A percentile compares a stretch with the other conserved stretches of the same genome.
Conservation (phyloP, 2,113 vertebrate species). For the Xiphorhynchus elegans region DNA sequence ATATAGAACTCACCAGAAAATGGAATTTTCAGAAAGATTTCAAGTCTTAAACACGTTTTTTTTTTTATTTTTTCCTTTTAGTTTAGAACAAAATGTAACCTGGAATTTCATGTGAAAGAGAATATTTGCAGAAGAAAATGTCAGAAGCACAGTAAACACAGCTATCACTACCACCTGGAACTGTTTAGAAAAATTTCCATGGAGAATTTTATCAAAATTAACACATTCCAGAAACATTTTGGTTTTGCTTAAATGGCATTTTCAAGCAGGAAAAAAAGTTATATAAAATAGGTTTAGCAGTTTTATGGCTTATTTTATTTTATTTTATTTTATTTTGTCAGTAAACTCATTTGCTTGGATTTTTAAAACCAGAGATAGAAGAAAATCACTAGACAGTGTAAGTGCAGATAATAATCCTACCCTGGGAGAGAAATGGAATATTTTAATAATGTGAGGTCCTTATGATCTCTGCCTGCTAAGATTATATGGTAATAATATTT, state of each 20-base stretch:
- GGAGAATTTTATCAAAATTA: constrained; percentile 43
- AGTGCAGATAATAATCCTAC: constrained; percentile 1
- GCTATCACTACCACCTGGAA: constrained; percentile 41
- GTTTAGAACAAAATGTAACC: not conserved
- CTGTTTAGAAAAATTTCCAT: constrained; percentile 23
- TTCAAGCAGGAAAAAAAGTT: not conserved
- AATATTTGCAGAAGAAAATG: constrained; percentile 28
- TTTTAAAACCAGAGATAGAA: not conserved
- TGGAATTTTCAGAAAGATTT: not conserved
- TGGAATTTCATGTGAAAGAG: constrained; percentile 8
- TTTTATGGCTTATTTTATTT: not conserved
- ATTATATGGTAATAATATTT: constrained; percentile 30
- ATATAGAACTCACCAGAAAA: not conserved
- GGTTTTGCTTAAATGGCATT: not conserved
- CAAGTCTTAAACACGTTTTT: not conserved
- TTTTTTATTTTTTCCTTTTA: not conserved
- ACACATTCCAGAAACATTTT: constrained; percentile 19
- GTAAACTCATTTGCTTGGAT: not conserved
- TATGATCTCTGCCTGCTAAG: constrained; percentile 23
- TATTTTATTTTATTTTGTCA: not conserved
- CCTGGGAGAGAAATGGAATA: constrained; percentile 13
- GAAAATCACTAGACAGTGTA: constrained; percentile 33
- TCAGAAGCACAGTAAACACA: constrained; percentile 12
- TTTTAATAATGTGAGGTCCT: constrained; percentile 46
- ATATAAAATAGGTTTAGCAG: not conserved